phyloP scores from a whole-genome alignment of 2,888 invertebrate genomes.

The Ochropleura leucogaster region DNA sequence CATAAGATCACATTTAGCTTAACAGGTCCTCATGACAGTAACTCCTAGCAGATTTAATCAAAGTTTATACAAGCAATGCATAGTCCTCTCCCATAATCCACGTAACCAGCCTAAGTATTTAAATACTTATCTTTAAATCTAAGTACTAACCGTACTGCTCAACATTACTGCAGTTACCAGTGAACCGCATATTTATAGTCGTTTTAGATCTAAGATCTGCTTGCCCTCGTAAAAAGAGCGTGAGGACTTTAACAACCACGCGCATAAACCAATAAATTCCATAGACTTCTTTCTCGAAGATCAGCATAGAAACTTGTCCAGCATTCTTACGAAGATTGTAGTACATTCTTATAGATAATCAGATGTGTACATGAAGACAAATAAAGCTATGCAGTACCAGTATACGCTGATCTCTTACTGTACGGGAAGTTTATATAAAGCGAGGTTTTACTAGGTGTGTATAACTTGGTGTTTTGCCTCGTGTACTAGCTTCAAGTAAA shows the following conservation, averaged over 20 bases:
- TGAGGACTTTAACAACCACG: conserved; percentile 26
- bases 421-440: too few relatives aligned
- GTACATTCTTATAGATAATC: conserved; percentile 49
- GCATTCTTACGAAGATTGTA: conserved; percentile 52
- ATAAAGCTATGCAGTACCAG: too few relatives aligned
- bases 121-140: conserved; percentile 37
- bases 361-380: neutral
- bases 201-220: conserved; percentile 52
- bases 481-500: conserved; percentile 23
- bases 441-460: too few relatives aligned
- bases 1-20: too few relatives aligned
- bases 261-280: conserved; percentile 46
- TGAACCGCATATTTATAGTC: conserved; percentile 31
- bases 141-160: conserved; percentile 2
- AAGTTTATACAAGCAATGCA: neutral
- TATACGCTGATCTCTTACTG: too few relatives aligned
- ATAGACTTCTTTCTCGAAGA: conserved; percentile 36
- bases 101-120: conserved; percentile 11
- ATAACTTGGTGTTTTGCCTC: too few relatives aligned
- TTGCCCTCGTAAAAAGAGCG: conserved; percentile 36
- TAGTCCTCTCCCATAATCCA: conserved; percentile 14
- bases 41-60: conserved; percentile 3
- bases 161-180: conserved; percentile 26
- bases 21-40: neutral
- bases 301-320: conserved; percentile 55